Evolutionary conservation across 2,888 invertebrate species (phyloP), one percentile per base, ranked within the genome.

Genomic region (Papilio protenor): DNA sequence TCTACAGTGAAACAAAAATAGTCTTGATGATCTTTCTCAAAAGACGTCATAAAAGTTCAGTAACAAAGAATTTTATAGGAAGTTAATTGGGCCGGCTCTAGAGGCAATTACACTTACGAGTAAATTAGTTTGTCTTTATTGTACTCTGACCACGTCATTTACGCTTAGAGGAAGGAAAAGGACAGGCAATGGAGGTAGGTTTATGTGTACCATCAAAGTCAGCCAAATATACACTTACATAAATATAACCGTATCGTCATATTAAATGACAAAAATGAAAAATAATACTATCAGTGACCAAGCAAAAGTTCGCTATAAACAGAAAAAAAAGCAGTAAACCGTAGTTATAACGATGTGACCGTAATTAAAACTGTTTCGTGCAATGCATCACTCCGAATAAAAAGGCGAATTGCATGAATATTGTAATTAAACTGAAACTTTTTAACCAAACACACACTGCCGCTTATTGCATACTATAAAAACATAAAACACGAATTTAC

Each of bases 301-400:
- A 40, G n/a, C n/a, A 33, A 64, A 33, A 64, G 74, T 52, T 64
- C 66, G 12, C 33, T n/a, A 33, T 33, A 74, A 64, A 61, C 59
- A 49, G n/a, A 59, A 66, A 75, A 66, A 40, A 57, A 59, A 59
- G 49, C 71, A 47, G 45, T 59, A 71, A 59, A 59, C 33, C 70
- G 40, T 55, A 55, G 47, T 76, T 59, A 71, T 47, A 47, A 76
- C 71, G 49, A 70, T 71, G 71, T 59, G 70, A 59, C 52, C 45
- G 47, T 76, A 71, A 71, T 76, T 71, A 76, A 76, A 71, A 71
- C 27, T 61, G 59, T 76, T 76, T 59, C 70, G 69, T 69, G 75
- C 75, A 66, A 72, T 71, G 71, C 71, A 76, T 76, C 59, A 71
- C 45, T 18, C 27, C n/a, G 71, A 47, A 76, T 71, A 76, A 59